phyloP scores from a whole-genome alignment of 2,797 vertebrate species.

The Choloepus didactylus region DNA sequence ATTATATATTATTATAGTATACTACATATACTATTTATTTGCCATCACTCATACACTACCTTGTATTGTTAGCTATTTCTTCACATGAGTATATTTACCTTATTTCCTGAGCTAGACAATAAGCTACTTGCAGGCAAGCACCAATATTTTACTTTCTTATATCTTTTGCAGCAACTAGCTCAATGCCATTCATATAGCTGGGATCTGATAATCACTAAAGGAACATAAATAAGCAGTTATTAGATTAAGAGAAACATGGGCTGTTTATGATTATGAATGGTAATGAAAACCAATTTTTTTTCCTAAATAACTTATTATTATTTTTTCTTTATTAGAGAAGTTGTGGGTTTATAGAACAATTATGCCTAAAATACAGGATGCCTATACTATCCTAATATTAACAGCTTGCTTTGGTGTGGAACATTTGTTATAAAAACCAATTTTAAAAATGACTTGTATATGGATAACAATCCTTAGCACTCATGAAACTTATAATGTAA shows the following conservation, averaged over 20 bases:
- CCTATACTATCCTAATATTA: no score
- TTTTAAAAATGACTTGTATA: neutral
- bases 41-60: neutral
- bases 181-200: neutral
- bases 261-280: neutral
- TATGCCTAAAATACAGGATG: no score
- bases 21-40: neutral
- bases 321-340: no score
- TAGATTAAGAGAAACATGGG: neutral
- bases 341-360: no score
- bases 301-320: no score
- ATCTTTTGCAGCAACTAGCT: constrained; percentile 1
- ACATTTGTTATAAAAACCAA: neutral
- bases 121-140: neutral
- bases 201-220: neutral
- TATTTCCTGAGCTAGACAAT: neutral
- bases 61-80: neutral
- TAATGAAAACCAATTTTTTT: neutral
- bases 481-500: constrained; percentile 44
- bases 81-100: neutral
- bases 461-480: neutral
- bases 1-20: no score
- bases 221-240: neutral
- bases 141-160: neutral
- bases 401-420: no score